phyloP scores from a whole-genome alignment of 2,888 invertebrate species.

The Torymus aiolomorphi region DNA sequence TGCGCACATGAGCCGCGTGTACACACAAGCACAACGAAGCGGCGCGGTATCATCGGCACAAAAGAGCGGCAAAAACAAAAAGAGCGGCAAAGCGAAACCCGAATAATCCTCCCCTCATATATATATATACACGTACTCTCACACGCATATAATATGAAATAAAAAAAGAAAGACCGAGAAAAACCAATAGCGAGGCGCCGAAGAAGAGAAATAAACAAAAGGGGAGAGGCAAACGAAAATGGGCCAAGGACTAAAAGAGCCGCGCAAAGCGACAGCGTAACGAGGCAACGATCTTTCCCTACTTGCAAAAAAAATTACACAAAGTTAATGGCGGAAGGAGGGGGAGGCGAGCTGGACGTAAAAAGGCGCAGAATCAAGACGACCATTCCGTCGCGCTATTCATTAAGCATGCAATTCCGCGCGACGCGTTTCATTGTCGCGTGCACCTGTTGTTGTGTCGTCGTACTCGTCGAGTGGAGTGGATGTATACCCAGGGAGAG shows the following conservation, averaged over 20 bases:
- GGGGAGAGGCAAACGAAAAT: not conserved
- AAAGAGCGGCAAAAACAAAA: slow-evolving; percentile 6
- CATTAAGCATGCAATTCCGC: slow-evolving; percentile 45
- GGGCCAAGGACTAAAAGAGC: slow-evolving; percentile 8
- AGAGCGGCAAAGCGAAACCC: not conserved
- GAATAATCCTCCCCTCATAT: slow-evolving; percentile 3
- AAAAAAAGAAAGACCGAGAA: slow-evolving; percentile 5
- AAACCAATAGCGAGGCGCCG: not conserved
- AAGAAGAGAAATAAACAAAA: not conserved
- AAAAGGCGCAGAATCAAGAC: no score
- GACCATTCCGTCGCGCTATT: slow-evolving; percentile 18
- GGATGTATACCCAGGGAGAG: slow-evolving; percentile 23
- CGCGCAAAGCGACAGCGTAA: slow-evolving; percentile 15
- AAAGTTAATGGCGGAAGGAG: slow-evolving; percentile 33
- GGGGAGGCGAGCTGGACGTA: not conserved
- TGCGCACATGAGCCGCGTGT: no score
- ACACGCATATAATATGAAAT: not conserved
- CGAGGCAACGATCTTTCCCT: not conserved
- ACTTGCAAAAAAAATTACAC: slow-evolving; percentile 3
- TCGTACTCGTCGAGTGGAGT: slow-evolving; percentile 2
- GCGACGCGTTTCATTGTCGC: slow-evolving; percentile 30
- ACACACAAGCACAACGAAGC: no score
- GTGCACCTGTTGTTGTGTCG: not conserved
- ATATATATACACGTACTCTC: no score
- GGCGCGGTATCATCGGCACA: slow-evolving; percentile 7